Percentiles rank a stretch among this genome's conserved stretches.
These are phyloP conservation scores for Aleiodes testaceus DNA, from an alignment of 2,888 invertebrate genomes.

Conservation along the genomic window DNA sequence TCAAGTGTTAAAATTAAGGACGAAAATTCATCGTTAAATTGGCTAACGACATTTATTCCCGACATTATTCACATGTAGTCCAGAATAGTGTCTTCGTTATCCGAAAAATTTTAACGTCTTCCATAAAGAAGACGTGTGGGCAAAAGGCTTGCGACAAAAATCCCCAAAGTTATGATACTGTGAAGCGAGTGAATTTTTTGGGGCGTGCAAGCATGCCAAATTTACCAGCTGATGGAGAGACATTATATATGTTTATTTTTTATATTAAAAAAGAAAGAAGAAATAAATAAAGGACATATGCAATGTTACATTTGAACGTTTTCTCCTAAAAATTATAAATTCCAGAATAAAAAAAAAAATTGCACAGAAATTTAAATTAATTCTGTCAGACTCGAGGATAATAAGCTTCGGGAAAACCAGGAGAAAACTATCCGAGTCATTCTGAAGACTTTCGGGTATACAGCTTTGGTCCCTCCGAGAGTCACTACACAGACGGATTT, in stretches of 20 bases:
- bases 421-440: slow-evolving; percentile 45
- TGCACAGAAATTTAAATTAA: not conserved
- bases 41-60: not conserved
- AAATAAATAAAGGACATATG: no score
- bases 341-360: no score
- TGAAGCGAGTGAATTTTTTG: slow-evolving; percentile 13
- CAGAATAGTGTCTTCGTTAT: slow-evolving; percentile 12
- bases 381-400: slow-evolving; percentile 8
- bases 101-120: slow-evolving; percentile 46
- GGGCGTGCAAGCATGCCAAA: not conserved
- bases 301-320: no score
- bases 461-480: slow-evolving; percentile 21
- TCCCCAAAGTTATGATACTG: slow-evolving; percentile 14
- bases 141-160: slow-evolving; percentile 31
- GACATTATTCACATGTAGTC: slow-evolving; percentile 34
- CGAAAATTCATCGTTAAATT: not conserved
- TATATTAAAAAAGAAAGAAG: no score
- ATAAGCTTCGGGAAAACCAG: slow-evolving; percentile 20
- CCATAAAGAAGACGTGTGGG: slow-evolving; percentile 31
- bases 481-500: slow-evolving; percentile 43
- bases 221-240: slow-evolving; percentile 10
- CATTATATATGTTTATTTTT: slow-evolving; percentile 3
- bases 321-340: no score
- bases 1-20: not conserved
- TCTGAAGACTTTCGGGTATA: slow-evolving; percentile 18